Conservation (phyloP, 2,888 invertebrate genomes). For the Leptopilina drosophilae region DNA sequence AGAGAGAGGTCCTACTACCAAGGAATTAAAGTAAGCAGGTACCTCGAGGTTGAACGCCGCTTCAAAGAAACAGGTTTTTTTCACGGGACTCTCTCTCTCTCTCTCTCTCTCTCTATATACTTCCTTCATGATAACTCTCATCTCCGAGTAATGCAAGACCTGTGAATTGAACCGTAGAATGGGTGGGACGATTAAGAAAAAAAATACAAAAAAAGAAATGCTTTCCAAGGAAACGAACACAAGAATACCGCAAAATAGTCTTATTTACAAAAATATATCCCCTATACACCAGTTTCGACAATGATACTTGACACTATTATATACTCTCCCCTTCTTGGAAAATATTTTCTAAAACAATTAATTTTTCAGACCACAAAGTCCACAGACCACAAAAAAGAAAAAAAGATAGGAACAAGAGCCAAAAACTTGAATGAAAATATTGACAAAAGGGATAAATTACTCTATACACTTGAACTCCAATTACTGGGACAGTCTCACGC, state of each 20-base stretch:
- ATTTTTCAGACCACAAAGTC: no score
- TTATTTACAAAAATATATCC: slow-evolving; percentile 44
- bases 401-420: no score
- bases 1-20: slow-evolving; percentile 67
- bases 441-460: no score
- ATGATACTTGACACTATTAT: not conserved
- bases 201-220: slow-evolving; percentile 19
- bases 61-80: slow-evolving; percentile 72
- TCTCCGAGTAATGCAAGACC: slow-evolving; percentile 46
- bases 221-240: slow-evolving; percentile 1
- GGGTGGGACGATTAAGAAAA: slow-evolving; percentile 13
- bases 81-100: slow-evolving; percentile 54
- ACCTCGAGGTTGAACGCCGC: slow-evolving; percentile 65
- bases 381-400: no score
- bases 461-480: no score
- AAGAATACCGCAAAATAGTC: slow-evolving; percentile 45
- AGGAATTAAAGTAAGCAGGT: slow-evolving; percentile 74
- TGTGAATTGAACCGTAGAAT: slow-evolving; percentile 46
- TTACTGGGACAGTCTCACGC: no score
- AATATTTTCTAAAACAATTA: not conserved
- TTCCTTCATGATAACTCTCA: slow-evolving; percentile 62
- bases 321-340: not conserved
- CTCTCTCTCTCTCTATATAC: slow-evolving; percentile 48
- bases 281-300: not conserved
- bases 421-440: no score